Base-by-base conservation (phyloP, 2,888 invertebrate genomes). In the Yponomeuta plumbellus region DNA sequence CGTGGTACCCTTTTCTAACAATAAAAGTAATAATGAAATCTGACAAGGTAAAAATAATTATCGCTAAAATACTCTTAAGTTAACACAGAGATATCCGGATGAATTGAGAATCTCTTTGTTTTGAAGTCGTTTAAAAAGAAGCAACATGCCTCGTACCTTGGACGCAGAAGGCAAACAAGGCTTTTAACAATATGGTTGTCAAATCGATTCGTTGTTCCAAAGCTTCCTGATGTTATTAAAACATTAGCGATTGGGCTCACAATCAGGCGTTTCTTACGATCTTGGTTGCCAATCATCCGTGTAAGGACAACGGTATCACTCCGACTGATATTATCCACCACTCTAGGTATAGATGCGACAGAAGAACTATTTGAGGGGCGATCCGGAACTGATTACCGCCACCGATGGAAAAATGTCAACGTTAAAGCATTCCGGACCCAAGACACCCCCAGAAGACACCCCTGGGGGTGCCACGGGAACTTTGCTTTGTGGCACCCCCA, bases 221-320 rank as follows among this genome's bases (percentile, higher is more conserved):
- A 52, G 17, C 44, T 52, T 52, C 44, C 44, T 52, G 44, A 52
- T 52, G 44, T 52, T 52, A 52, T 52, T 58, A 59, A 59, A 22
- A 10, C 59, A 59, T 59, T 23, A 59, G 13, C 58, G 21, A n/a
- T 59, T 23, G 59, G 11, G 21, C 23, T 22, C 11, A 5, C 3
- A 59, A 59, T 59, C 21, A 59, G 23, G 59, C 59, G 59, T 21
- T 59, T 23, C 59, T 57, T 59, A 13, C 22, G 59, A 21, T 23
- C 13, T 59, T 59, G 59, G 59, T 22, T 59, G 59, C 59, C 59
- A 59, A 59, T 59, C 59, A 59, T 59, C 59, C 59, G 59, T 59
- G 22, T 23, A 59, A 59, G 59, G 59, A 59, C 23, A 59, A 20
- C 21, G 44, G 44, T 52, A 52, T 34, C 5, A 10, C 34, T 8